Conservation (phyloP, 2,888 invertebrate species). For the Eudemis profundana region DNA sequence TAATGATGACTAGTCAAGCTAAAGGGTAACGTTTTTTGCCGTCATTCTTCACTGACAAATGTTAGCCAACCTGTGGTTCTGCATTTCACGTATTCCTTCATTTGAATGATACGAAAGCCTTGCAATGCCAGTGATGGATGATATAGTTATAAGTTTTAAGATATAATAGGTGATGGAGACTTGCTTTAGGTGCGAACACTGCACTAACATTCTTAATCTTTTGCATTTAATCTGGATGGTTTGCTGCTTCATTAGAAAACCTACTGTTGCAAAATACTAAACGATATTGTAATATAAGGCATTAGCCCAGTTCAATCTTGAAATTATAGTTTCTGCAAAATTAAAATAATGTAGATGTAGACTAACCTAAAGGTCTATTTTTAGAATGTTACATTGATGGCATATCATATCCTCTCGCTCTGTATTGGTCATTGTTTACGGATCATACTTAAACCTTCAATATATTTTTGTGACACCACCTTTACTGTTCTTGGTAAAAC, state of each 20-base stretch:
- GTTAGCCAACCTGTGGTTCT: too few species aligned
- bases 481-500: conserved; percentile 12
- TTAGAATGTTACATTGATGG: conserved; percentile 14
- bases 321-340: background rate
- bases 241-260: background rate
- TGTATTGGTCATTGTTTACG: background rate
- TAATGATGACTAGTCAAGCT: too few species aligned
- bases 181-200: too few species aligned
- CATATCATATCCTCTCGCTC: background rate
- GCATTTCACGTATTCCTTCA: too few species aligned
- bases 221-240: background rate
- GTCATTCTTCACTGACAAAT: too few species aligned
- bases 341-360: conserved; percentile 4
- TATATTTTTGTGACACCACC: conserved; percentile 28
- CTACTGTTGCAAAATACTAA: background rate
- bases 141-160: too few species aligned
- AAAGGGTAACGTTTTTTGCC: too few species aligned
- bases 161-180: too few species aligned
- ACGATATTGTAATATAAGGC: background rate
- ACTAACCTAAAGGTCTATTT: conserved; percentile 18
- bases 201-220: too few species aligned
- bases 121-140: too few species aligned
- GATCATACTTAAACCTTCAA: background rate
- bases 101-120: too few species aligned
- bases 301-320: background rate